Conservation (phyloP, 2,888 invertebrate genomes). For the Cetonia aurata region DNA sequence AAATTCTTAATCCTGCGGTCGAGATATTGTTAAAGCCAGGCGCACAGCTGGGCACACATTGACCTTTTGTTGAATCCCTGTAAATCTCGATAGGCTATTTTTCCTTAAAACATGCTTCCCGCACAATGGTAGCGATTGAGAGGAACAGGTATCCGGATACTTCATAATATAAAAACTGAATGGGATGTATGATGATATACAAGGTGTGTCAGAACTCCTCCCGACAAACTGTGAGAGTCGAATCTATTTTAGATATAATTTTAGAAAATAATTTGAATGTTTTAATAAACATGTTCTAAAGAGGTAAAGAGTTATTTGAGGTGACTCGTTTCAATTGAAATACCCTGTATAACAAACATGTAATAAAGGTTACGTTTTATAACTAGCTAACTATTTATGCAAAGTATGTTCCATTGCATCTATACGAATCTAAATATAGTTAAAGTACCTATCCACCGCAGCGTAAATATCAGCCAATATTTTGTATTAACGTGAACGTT, state of each 20-base stretch:
- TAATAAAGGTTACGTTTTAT: slow-evolving; percentile 11
- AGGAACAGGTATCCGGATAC: slow-evolving; percentile 28
- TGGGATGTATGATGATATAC: no score
- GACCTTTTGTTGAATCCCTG: slow-evolving; percentile 47
- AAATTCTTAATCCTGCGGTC: slow-evolving; percentile 51
- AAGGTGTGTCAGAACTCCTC: no score
- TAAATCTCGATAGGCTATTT: slow-evolving; percentile 44
- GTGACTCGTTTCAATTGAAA: no score
- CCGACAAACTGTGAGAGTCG: no score
- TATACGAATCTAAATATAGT: not conserved
- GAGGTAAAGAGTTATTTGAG: no score
- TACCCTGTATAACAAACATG: no score
- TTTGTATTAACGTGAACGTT: slow-evolving; percentile 51
- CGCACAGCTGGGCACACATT: slow-evolving; percentile 55
- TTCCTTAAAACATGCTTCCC: slow-evolving; percentile 28
- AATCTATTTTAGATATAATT: no score
- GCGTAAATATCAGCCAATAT: slow-evolving; percentile 48
- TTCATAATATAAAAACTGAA: not conserved
- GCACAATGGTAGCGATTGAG: slow-evolving; percentile 29
- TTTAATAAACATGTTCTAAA: no score
- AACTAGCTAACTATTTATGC: slow-evolving; percentile 43
- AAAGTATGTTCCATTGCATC: slow-evolving; percentile 28
- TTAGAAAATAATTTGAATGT: no score
- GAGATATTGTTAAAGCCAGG: slow-evolving; percentile 46
- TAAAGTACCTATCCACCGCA: slow-evolving; percentile 3